A percentile compares a stretch with the other conserved stretches of the same genome.
phyloP scores from a whole-genome alignment of 2,888 invertebrate species.

The Eupithecia exiguata region DNA sequence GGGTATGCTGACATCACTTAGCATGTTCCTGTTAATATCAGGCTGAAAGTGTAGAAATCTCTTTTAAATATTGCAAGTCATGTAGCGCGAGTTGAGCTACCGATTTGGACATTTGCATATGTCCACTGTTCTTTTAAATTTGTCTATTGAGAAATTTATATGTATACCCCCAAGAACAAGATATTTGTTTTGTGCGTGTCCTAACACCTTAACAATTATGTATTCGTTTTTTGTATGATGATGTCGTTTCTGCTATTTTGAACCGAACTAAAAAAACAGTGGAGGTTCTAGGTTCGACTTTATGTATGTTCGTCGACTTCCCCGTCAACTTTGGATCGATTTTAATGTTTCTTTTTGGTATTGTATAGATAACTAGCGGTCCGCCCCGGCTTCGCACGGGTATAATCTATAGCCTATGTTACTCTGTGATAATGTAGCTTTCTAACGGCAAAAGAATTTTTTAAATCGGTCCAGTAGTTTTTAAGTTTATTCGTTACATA shows the following conservation, averaged over 20 bases:
- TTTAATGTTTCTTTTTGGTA: too few species aligned
- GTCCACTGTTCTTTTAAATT: constrained; percentile 11
- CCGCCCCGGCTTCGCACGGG: too few species aligned
- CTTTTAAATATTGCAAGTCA: constrained; percentile 52
- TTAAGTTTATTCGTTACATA: too few species aligned
- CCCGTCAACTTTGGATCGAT: not conserved
- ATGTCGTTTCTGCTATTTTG: not conserved
- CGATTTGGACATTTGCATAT: constrained; percentile 28
- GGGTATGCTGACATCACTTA: constrained; percentile 60
- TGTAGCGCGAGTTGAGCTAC: constrained; percentile 37
- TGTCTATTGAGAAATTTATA: constrained; percentile 10
- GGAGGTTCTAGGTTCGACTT: not conserved
- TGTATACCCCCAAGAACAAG: not conserved
- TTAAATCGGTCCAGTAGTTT: too few species aligned
- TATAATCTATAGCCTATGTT: too few species aligned
- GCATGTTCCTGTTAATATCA: constrained; percentile 59
- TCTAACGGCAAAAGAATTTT: too few species aligned
- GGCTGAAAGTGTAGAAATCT: constrained; percentile 44
- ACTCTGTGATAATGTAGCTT: too few species aligned
- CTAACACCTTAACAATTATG: not conserved
- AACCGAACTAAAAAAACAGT: too few species aligned
- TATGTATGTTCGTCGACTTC: not conserved
- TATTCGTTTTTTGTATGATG: not conserved
- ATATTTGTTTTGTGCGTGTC: constrained; percentile 2
- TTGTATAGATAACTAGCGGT: too few species aligned